phyloP scores from a whole-genome alignment of 2,113 vertebrate genomes.

The Oreochromis aureus region DNA sequence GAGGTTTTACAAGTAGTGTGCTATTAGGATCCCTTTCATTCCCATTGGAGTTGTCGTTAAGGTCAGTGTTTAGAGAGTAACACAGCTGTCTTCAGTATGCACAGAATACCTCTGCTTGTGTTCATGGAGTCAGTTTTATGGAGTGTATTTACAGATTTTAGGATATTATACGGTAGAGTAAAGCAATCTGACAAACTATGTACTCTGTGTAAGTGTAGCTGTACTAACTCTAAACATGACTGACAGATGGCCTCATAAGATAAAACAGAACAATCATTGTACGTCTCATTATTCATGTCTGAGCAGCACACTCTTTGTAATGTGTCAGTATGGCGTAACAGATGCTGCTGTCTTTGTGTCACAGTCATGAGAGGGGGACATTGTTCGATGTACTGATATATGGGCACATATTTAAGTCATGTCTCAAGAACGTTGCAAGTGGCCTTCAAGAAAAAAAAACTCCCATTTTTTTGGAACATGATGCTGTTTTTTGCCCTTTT shows the following conservation, averaged over 20 bases:
- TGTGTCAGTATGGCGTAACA: constrained; percentile 29
- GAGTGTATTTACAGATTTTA: not conserved
- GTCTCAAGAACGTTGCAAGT: not conserved
- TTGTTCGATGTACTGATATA: not conserved
- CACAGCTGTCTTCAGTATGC: not conserved
- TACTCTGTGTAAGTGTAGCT: not conserved
- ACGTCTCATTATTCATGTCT: constrained; percentile 2
- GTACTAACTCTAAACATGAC: not conserved
- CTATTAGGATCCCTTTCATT: not conserved
- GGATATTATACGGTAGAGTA: not conserved
- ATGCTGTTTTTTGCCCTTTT: not conserved
- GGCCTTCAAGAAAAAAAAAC: not conserved
- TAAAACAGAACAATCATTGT: not conserved
- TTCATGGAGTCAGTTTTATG: not conserved
- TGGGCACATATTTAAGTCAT: not conserved
- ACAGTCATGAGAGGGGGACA: not conserved
- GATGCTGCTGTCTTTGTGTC: constrained; percentile 41
- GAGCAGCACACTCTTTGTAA: not conserved
- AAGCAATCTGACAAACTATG: not conserved
- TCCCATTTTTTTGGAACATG: not conserved
- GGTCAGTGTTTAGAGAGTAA: not conserved
- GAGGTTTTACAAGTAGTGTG: not conserved
- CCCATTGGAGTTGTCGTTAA: not conserved
- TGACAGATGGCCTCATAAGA: not conserved
- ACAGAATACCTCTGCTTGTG: not conserved